A percentile compares a stretch with the other conserved stretches of the same genome.
phyloP scores from a whole-genome alignment of 2,888 invertebrate genomes.

The Drosophila tripunctata region DNA sequence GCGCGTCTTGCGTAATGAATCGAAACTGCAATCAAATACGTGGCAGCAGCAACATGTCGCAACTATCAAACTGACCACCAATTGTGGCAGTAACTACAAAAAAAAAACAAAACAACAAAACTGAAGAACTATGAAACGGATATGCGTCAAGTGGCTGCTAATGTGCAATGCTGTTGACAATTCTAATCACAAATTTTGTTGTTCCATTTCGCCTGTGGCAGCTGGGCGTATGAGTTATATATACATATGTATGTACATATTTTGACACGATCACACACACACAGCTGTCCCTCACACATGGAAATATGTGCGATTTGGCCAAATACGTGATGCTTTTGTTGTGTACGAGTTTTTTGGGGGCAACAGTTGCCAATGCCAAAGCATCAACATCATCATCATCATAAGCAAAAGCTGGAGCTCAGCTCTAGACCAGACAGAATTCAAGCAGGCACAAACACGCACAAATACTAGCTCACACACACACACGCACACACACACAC shows the following conservation, averaged over 20 bases:
- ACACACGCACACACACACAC: constrained; percentile 11
- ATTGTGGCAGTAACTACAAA: constrained; percentile 3
- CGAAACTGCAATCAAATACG: constrained; percentile 65
- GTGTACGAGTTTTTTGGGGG: constrained; percentile 60
- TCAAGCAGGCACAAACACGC: constrained; percentile 31
- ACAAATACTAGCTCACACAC: constrained; percentile 8
- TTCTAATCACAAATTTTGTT: constrained; percentile 61
- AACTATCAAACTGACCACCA: constrained; percentile 14
- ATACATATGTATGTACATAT: constrained; percentile 39
- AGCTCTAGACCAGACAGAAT: constrained; percentile 24
- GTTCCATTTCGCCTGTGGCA: constrained; percentile 8
- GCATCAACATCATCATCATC: constrained; percentile 50
- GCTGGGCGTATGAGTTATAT: constrained; percentile 49
- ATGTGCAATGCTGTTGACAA: constrained; percentile 63
- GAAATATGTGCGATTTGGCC: constrained; percentile 75
- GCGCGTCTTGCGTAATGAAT: constrained; percentile 78
- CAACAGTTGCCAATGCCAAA: constrained; percentile 68
- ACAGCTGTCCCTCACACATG: constrained; percentile 28
- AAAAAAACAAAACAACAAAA: background rate
- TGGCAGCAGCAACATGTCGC: constrained; percentile 15
- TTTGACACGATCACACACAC: constrained; percentile 42
- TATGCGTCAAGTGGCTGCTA: constrained; percentile 48
- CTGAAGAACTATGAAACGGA: no score
- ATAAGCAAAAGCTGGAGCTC: constrained; percentile 39
- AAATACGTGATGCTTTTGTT: constrained; percentile 75